Conservation (phyloP, 2,888 invertebrate genomes). For the Piscicola geometra region DNA sequence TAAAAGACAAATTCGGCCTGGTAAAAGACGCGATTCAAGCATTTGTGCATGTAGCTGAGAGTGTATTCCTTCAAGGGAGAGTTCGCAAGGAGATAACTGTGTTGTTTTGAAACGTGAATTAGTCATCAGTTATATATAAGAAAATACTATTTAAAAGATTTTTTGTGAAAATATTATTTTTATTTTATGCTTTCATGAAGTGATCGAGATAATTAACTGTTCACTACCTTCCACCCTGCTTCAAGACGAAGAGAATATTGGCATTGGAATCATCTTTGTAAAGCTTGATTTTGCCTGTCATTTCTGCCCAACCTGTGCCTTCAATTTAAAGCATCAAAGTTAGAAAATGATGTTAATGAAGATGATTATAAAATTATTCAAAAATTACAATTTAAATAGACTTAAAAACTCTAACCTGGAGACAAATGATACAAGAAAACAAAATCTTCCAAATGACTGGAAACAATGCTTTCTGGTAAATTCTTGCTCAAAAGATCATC, state of each 20-base stretch:
- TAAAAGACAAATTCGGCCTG: not conserved
- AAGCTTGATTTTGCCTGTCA: not conserved
- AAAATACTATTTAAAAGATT: no score
- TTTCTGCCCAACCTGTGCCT: not conserved
- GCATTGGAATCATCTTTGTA: not conserved
- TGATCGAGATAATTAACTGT: not conserved
- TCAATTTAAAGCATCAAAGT: no score
- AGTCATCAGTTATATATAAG: no score
- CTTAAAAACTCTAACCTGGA: not conserved
- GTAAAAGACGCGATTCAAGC: not conserved
- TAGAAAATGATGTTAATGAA: no score
- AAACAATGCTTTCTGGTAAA: not conserved
- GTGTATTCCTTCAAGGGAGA: not conserved
- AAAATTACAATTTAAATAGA: not conserved
- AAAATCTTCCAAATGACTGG: not conserved
- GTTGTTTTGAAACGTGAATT: no score
- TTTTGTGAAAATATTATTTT: not conserved
- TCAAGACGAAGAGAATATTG: not conserved
- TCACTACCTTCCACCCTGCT: constrained; percentile 6
- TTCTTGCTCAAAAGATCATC: not conserved
- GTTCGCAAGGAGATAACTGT: constrained; percentile 9
- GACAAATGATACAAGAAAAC: not conserved
- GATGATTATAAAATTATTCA: not conserved
- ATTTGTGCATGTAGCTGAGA: not conserved
- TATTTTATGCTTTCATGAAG: not conserved